Percentiles rank a stretch among this genome's conserved stretches.
phyloP scores from a whole-genome alignment of 2,888 invertebrate genomes.

The Limnephilus rhombicus region DNA sequence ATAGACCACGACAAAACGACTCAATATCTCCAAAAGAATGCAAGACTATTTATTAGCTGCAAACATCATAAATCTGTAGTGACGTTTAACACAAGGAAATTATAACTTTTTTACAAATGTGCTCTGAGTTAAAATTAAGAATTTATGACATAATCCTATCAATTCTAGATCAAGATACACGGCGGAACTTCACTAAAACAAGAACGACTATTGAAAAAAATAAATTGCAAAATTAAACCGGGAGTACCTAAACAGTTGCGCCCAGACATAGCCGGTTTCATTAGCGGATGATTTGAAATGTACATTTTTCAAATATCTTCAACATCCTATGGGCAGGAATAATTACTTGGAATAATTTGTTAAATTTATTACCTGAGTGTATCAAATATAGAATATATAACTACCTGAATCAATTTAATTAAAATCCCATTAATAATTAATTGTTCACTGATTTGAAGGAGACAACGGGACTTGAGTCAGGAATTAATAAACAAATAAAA shows the following conservation, averaged over 20 bases:
- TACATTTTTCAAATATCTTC: not conserved
- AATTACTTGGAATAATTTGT: not conserved
- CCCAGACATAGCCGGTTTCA: not conserved
- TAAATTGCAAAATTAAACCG: not conserved
- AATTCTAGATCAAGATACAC: not conserved
- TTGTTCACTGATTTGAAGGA: not conserved
- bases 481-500: not conserved
- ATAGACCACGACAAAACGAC: not conserved
- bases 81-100: not conserved
- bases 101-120: not conserved
- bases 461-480: not conserved
- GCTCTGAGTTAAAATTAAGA: not conserved
- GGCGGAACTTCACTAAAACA: not conserved
- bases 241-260: not conserved
- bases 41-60: not conserved
- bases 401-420: not conserved
- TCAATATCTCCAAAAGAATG: not conserved
- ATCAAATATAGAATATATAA: not conserved
- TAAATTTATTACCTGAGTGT: not conserved
- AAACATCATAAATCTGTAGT: not conserved
- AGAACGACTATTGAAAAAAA: not conserved
- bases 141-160: not conserved
- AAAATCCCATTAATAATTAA: not conserved
- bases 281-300: not conserved
- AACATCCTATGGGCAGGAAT: slow-evolving; percentile 1